These are phyloP conservation scores for Loxodonta africana DNA, from an alignment of 2,113 vertebrate species.

Conservation along the genomic window DNA sequence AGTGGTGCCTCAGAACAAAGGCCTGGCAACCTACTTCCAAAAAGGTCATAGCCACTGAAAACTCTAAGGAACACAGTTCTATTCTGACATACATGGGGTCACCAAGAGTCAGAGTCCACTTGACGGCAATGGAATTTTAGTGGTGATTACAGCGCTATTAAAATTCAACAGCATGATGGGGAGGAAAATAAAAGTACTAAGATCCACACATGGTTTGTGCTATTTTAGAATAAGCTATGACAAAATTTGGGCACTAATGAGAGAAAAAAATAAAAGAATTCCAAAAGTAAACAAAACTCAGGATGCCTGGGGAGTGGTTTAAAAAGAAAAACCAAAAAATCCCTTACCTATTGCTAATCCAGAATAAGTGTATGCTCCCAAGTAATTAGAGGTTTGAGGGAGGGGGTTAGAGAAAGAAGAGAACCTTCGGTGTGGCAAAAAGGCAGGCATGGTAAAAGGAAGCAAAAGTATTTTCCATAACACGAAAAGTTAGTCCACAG, in stretches of 20 bases:
- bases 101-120: not conserved
- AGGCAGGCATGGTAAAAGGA: not conserved
- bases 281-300: slow-evolving; percentile 6
- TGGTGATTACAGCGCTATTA: not conserved
- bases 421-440: not conserved
- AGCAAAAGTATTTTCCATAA: not conserved
- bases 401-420: not conserved
- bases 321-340: not conserved
- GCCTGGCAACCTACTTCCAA: not conserved
- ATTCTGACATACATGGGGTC: not conserved
- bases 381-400: not conserved
- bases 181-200: slow-evolving; percentile 3
- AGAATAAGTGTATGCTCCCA: slow-evolving; percentile 33
- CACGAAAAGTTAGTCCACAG: not conserved
- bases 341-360: not conserved
- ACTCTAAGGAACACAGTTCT: not conserved
- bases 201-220: not conserved
- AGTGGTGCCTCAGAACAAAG: not conserved
- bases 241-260: not conserved
- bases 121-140: too few relatives aligned
- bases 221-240: not conserved
- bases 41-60: not conserved
- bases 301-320: slow-evolving; percentile 29
- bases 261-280: not conserved
- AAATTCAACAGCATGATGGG: not conserved